Evolutionary conservation across 2,113 vertebrate species (phyloP), one percentile per base, ranked within the genome.

Genomic region (Ancistrus triradiatus): DNA sequence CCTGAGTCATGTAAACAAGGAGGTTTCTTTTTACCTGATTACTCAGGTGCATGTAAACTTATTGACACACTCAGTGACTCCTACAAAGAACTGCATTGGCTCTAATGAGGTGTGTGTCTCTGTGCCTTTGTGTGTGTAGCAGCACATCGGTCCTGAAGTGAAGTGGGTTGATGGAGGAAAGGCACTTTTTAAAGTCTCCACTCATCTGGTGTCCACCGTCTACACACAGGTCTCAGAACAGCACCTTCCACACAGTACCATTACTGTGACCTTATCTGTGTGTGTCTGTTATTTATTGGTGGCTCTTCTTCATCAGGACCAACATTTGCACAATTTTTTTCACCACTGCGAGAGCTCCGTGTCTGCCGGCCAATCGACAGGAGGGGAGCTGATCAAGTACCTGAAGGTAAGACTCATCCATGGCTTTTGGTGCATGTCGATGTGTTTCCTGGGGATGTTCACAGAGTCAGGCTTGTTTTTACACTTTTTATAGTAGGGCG

Each of bases 111-210:
- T 33, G n/a, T 52, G 27, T 28, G 13, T 31, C 31, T 66, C 42
- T 44, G 31, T 49, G 52, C 64, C 15, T 42, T 18, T 52, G 43
- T 66, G 47, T 67, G 25, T 78, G 33, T 81, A 59, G 21, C 83
- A 99, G 94, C 94, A 98, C 85, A 87, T 87, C 21, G 85, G 89
- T 64, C 91, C 93, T 72, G 96, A 99, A 84, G 85, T 99, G 53
- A 98, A 97, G 77, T 99, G 95, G 95, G 94, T 99, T 24, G 96
- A 99, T 74, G 95, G 95, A 83, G 93, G 91, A 43, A 98, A 95
- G 70, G 90, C 88, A 2, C 78, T 99, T 25, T 84, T 98, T 51
- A 97, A 90, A 77, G 85, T 99, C 77, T 91, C 92, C 53, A 87
- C 94, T 66, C 96, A 98, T 79, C 87, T 97, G 2, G 95, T 97